Percentiles rank a stretch among this genome's conserved stretches.
Conservation (phyloP, 2,797 vertebrate species). For the Labeo calbasu region DNA sequence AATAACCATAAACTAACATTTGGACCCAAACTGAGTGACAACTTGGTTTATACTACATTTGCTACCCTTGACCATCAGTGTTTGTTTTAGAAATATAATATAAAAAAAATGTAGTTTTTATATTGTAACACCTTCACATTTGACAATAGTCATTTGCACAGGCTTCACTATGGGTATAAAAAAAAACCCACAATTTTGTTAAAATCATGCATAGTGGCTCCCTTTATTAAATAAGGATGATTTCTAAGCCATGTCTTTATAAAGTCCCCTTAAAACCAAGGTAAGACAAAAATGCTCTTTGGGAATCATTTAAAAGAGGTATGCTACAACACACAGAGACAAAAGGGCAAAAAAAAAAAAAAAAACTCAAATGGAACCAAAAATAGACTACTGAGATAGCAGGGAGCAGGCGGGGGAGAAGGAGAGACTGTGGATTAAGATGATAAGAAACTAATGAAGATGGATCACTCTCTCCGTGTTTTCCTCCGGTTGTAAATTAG, state of each 20-base stretch:
- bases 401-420: slow-evolving; percentile 3
- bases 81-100: no score
- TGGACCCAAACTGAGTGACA: no score
- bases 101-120: no score
- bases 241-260: slow-evolving; percentile 19
- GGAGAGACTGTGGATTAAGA: slow-evolving; percentile 21
- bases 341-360: slow-evolving; percentile 9
- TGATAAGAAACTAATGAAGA: slow-evolving; percentile 52
- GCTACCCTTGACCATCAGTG: no score
- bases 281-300: not conserved
- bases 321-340: slow-evolving; percentile 19
- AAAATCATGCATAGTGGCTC: not conserved
- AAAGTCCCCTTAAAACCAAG: slow-evolving; percentile 10
- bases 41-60: no score
- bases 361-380: slow-evolving; percentile 9
- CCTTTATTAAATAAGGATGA: not conserved
- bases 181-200: not conserved
- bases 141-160: not conserved
- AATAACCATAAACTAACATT: no score
- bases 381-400: slow-evolving; percentile 46
- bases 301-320: slow-evolving; percentile 18
- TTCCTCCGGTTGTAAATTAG: slow-evolving; percentile 48
- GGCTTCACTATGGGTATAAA: not conserved
- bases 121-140: no score
- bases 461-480: slow-evolving; percentile 32